A percentile compares a stretch with the other conserved stretches of the same genome.
These are phyloP conservation scores for Holotrichia oblita DNA, from an alignment of 1,140 invertebrate genomes.

Conservation along the genomic window DNA sequence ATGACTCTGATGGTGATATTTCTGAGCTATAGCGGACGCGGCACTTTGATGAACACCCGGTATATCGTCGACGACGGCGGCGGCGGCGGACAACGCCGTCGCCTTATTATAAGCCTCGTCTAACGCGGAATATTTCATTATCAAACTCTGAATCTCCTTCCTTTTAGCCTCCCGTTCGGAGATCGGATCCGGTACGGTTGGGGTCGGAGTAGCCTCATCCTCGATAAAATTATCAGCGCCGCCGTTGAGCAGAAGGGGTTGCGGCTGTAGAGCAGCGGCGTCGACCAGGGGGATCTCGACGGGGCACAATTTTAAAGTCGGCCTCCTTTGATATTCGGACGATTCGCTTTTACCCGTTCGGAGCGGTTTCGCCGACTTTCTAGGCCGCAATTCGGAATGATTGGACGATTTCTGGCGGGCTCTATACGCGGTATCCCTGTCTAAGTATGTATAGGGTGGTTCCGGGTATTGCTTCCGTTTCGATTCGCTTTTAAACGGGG, in stretches of 20 bases:
- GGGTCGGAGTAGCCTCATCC: constrained; percentile 65
- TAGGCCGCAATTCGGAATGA: constrained; percentile 59
- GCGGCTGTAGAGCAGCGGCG: constrained; percentile 24
- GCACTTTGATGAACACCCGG: constrained; percentile 43
- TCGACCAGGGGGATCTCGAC: constrained; percentile 60
- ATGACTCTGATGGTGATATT: constrained; percentile 51
- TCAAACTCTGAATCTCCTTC: constrained; percentile 82
- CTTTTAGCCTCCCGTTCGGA: constrained; percentile 77
- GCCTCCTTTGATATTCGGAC: constrained; percentile 58
- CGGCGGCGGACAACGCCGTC: constrained; percentile 51
- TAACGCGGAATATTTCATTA: constrained; percentile 78
- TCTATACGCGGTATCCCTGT: constrained; percentile 55
- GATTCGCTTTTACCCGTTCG: constrained; percentile 66
- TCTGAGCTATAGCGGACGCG: constrained; percentile 54
- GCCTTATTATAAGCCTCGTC: constrained; percentile 71
- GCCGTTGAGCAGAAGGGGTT: no score
- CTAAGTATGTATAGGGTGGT: constrained; percentile 55
- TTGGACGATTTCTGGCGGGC: constrained; percentile 55
- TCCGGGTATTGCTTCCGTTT: constrained; percentile 57
- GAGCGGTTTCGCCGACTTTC: constrained; percentile 61
- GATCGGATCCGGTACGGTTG: constrained; percentile 63
- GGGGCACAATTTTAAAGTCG: constrained; percentile 61
- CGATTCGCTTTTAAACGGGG: constrained; percentile 64
- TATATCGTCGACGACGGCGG: constrained; percentile 47
- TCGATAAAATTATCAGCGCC: constrained; percentile 57